phyloP scores from a whole-genome alignment of 2,888 invertebrate species.

The Pyrocoelia pectoralis region DNA sequence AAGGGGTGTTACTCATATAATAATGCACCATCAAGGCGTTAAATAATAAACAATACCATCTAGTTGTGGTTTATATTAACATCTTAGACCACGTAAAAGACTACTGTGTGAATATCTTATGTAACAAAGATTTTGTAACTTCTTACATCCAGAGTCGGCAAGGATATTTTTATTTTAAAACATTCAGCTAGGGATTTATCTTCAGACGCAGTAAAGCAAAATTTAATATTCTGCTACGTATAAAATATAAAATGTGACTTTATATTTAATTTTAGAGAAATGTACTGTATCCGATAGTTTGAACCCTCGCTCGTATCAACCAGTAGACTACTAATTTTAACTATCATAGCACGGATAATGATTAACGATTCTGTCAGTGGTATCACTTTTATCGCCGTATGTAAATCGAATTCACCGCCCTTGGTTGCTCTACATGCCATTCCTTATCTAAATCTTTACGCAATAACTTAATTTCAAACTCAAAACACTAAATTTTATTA shows the following conservation, averaged over 20 bases:
- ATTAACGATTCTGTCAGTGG: not conserved
- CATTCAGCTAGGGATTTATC: constrained; percentile 1
- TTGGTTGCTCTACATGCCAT: not conserved
- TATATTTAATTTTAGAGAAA: not conserved
- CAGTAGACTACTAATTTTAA: too few species aligned
- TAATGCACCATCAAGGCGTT: too few species aligned
- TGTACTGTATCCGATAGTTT: too few species aligned
- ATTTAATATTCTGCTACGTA: constrained; percentile 2
- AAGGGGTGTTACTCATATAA: too few species aligned
- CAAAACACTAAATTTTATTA: constrained; percentile 9
- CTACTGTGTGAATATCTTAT: not conserved
- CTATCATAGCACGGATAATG: not conserved
- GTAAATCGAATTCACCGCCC: not conserved
- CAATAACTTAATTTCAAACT: not conserved
- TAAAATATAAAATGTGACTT: constrained; percentile 4
- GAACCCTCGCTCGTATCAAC: too few species aligned
- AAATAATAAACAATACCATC: not conserved
- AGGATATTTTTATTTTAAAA: not conserved
- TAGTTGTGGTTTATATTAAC: not conserved
- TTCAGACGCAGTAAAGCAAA: constrained; percentile 4
- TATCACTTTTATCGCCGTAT: not conserved
- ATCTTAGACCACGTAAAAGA: not conserved
- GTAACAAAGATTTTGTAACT: not conserved
- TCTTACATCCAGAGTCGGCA: not conserved
- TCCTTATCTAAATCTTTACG: not conserved